Evolutionary conservation across 2,113 vertebrate species (phyloP), one percentile per base, ranked within the genome.

Genomic region (Agapornis roseicollis): DNA sequence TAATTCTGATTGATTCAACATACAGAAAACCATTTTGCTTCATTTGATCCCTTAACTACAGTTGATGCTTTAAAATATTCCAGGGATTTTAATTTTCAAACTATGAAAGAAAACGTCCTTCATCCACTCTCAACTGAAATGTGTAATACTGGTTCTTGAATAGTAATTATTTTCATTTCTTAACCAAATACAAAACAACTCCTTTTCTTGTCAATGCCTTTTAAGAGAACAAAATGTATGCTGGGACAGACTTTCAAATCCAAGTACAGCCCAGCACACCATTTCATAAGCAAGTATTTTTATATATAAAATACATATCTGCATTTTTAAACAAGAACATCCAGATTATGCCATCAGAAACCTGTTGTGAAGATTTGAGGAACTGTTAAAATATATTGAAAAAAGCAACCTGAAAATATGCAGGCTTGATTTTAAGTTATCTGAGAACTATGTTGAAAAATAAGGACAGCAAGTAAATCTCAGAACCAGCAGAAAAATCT

Each of bases 1-100:
- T 91, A 97, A 97, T 93, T 95, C 76, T 96, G 97, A 98, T 96
- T 96, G 97, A 97, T 96, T 97, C 92, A 94, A 91, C 80, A 85
- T 37, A 95, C 39, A 96, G 64, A 61, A 97, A 93, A 94, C 68
- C 25, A 94, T 95, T 97, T 96, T 93, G 86, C 86, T 95, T 96
- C 80, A 76, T 29, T 96, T 97, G 94, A 97, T 97, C 77, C 88
- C 90, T 95, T 95, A 95, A 97, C 81, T 12, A 78, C 78, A 90
- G 85, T 56, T 97, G 97, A 97, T 71, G 50, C 73, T 55, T 58
- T 94, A 93, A 97, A 97, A 90, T 74, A 94, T 94, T 97, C 79
- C 49, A 93, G 70, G 76, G 92, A 95, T 95, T 97, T 97, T 90
- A 80, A 73, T 84, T 91, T 88, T 95, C 70, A 65, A 78, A 83